Conservation (phyloP, 1,140 invertebrate species). For the Aphaenogaster rudis region DNA sequence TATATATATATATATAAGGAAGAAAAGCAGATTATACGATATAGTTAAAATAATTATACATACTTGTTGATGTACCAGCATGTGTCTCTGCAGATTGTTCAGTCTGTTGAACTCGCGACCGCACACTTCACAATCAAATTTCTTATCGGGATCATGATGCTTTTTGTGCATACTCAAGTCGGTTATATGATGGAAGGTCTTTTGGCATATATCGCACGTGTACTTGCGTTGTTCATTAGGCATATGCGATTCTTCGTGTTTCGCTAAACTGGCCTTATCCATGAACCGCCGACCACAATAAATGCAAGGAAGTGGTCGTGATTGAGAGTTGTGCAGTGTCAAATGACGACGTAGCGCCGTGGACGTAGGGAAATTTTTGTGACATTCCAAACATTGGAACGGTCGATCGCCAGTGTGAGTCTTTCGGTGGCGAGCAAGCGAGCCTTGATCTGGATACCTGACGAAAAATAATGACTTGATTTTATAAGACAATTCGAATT, state of each 20-base stretch:
- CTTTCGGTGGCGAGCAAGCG: conserved; percentile 84
- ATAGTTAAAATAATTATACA: conserved; percentile 74
- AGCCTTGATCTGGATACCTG: conserved; percentile 85
- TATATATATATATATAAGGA: neutral
- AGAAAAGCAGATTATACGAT: neutral
- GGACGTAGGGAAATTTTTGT: conserved; percentile 84
- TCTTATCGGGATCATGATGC: conserved; percentile 86
- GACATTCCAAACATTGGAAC: conserved; percentile 85
- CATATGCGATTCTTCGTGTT: conserved; percentile 85
- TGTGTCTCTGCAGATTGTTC: conserved; percentile 87
- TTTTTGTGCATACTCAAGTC: conserved; percentile 85
- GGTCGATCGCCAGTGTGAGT: conserved; percentile 83
- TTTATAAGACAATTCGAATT: conserved; percentile 36
- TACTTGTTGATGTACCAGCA: conserved; percentile 87
- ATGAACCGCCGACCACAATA: conserved; percentile 85
- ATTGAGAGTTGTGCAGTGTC: conserved; percentile 84
- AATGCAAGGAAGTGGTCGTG: conserved; percentile 84
- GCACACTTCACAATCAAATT: conserved; percentile 86
- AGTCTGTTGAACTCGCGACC: conserved; percentile 86
- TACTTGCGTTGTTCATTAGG: conserved; percentile 82
- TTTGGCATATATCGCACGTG: conserved; percentile 85
- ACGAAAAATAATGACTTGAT: conserved; percentile 42
- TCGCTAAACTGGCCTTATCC: conserved; percentile 83
- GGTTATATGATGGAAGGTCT: conserved; percentile 80
- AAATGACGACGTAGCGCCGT: conserved; percentile 83